Evolutionary conservation across 2,113 vertebrate genomes (phyloP).

Genomic region (Bos indicus): DNA sequence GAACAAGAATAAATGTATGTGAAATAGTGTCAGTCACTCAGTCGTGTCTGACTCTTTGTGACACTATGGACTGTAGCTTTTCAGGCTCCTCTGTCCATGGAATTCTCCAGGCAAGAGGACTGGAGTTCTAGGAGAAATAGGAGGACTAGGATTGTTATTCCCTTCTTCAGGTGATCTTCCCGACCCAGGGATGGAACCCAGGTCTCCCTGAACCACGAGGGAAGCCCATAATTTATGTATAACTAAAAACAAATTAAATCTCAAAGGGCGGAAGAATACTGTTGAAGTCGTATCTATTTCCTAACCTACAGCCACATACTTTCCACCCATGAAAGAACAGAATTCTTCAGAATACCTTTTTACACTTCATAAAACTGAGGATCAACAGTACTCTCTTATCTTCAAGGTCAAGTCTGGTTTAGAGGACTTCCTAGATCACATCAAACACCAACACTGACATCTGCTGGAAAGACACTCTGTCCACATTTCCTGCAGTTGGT

Average conservation of each 20-base stretch:
- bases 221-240: background rate
- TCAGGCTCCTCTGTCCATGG: background rate
- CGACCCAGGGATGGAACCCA: background rate
- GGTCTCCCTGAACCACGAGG: background rate
- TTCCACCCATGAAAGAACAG: background rate
- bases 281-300: background rate
- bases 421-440: background rate
- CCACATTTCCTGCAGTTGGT: background rate
- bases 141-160: background rate
- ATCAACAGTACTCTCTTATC: background rate
- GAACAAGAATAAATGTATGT: background rate
- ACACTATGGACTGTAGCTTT: background rate
- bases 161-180: background rate
- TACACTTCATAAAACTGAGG: background rate
- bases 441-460: constrained; percentile 59
- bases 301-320: background rate
- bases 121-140: background rate
- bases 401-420: background rate
- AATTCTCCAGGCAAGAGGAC: background rate
- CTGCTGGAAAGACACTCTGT: constrained; percentile 50
- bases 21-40: background rate
- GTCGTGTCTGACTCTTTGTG: background rate
- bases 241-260: background rate
- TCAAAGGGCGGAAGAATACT: background rate
- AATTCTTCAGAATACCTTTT: background rate